phyloP scores from a whole-genome alignment of 1,140 invertebrate genomes.

The Thaumatotibia leucotreta region DNA sequence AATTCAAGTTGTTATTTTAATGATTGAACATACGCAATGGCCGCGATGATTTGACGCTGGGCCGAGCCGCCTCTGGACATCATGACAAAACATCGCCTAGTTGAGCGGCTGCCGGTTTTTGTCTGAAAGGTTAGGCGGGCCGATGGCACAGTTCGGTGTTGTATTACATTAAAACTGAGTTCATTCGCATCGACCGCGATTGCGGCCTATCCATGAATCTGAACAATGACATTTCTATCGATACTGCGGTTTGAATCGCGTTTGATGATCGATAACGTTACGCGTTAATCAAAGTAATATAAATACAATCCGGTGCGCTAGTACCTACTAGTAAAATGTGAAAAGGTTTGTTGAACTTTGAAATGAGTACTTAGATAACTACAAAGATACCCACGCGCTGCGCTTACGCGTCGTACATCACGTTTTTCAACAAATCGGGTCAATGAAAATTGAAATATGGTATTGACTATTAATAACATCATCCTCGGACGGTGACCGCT shows the following conservation, averaged over 20 bases:
- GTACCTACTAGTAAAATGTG: not conserved
- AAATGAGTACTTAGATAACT: no score
- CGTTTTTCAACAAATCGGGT: not conserved
- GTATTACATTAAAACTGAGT: constrained; percentile 68
- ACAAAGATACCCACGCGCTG: not conserved
- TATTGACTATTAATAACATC: constrained; percentile 11
- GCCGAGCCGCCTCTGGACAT: constrained; percentile 4
- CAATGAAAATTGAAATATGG: not conserved
- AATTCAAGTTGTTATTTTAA: constrained; percentile 10
- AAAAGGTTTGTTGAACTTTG: not conserved
- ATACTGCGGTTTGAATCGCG: not conserved
- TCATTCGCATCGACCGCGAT: constrained; percentile 66
- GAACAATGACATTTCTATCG: constrained; percentile 38
- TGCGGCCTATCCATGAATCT: constrained; percentile 53
- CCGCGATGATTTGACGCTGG: not conserved
- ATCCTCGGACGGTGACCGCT: not conserved
- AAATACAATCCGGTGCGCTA: not conserved
- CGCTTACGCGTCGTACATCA: not conserved
- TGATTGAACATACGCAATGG: not conserved
- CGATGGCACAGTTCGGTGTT: constrained; percentile 65
- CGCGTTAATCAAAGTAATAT: not conserved
- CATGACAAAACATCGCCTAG: constrained; percentile 41
- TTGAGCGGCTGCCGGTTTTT: constrained; percentile 42
- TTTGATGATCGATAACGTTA: not conserved
- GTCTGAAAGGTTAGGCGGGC: constrained; percentile 64